Conservation (phyloP, 2,113 vertebrate species). For the Ammodytes dubius region DNA sequence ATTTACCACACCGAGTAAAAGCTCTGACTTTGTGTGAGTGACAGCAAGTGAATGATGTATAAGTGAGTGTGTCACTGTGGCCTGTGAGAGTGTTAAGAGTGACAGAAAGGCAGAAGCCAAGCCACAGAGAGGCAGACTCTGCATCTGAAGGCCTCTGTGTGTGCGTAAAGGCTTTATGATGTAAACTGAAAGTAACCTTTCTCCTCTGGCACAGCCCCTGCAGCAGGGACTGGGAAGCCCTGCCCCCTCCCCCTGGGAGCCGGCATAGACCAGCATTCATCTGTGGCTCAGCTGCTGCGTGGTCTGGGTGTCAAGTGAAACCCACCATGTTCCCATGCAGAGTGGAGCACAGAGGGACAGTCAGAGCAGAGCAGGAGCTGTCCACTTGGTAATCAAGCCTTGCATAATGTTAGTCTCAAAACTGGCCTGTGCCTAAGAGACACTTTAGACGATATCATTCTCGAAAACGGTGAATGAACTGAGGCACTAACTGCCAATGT, state of each 20-base stretch:
- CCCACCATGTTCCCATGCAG: slow-evolving; percentile 60
- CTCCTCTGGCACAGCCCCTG: slow-evolving; percentile 76
- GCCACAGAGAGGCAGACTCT: slow-evolving; percentile 49
- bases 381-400: slow-evolving; percentile 79
- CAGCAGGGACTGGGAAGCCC: slow-evolving; percentile 71
- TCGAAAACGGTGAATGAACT: slow-evolving; percentile 38
- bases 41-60: slow-evolving; percentile 56
- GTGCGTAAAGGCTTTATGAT: slow-evolving; percentile 73
- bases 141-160: slow-evolving; percentile 64
- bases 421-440: slow-evolving; percentile 55
- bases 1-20: slow-evolving; percentile 54
- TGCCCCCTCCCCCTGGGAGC: slow-evolving; percentile 33
- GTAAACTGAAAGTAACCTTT: slow-evolving; percentile 84
- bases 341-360: slow-evolving; percentile 73
- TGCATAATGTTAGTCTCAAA: slow-evolving; percentile 63
- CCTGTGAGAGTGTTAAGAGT: slow-evolving; percentile 40
- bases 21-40: slow-evolving; percentile 44
- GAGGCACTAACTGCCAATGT: slow-evolving; percentile 40
- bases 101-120: slow-evolving; percentile 54
- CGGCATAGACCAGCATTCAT: slow-evolving; percentile 78
- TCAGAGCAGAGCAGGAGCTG: slow-evolving; percentile 55
- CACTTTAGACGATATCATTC: slow-evolving; percentile 44
- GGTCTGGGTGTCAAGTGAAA: slow-evolving; percentile 72
- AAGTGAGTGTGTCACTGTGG: slow-evolving; percentile 56
- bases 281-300: slow-evolving; percentile 72